A percentile compares a stretch with the other conserved stretches of the same genome.
These are phyloP conservation scores for Arctocebus calabarensis DNA, from an alignment of 2,797 vertebrate genomes.

Conservation along the genomic window DNA sequence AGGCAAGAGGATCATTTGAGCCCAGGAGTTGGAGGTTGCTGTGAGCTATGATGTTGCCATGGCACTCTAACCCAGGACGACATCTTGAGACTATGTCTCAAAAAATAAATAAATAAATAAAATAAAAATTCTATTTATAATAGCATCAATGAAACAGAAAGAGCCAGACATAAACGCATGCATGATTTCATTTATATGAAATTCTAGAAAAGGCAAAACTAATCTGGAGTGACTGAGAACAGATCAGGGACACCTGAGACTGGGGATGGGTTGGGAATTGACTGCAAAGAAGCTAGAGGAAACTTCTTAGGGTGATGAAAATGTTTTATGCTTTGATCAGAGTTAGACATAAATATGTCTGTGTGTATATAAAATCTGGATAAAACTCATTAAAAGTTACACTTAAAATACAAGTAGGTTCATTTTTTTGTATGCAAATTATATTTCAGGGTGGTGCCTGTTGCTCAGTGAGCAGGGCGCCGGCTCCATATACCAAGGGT, in stretches of 20 bases:
- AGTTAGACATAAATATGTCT: accelerated
- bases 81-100: too few species aligned
- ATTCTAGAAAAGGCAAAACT: background rate
- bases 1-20: too few species aligned
- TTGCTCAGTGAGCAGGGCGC: too few species aligned
- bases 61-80: too few species aligned
- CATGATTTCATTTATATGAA: background rate
- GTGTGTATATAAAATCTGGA: background rate
- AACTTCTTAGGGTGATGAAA: background rate
- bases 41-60: too few species aligned
- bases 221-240: background rate
- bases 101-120: too few species aligned
- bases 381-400: background rate
- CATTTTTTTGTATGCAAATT: background rate
- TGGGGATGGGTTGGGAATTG: background rate
- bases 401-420: background rate
- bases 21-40: too few species aligned
- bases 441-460: background rate
- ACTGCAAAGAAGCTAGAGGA: background rate
- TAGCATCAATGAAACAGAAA: background rate
- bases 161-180: background rate
- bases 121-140: background rate
- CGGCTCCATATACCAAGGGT: too few species aligned
- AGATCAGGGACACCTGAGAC: background rate
- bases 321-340: background rate